Evolutionary conservation across 2,888 invertebrate genomes (phyloP), one percentile per base, ranked within the genome.

Genomic region (Fabriciana adippe): DNA sequence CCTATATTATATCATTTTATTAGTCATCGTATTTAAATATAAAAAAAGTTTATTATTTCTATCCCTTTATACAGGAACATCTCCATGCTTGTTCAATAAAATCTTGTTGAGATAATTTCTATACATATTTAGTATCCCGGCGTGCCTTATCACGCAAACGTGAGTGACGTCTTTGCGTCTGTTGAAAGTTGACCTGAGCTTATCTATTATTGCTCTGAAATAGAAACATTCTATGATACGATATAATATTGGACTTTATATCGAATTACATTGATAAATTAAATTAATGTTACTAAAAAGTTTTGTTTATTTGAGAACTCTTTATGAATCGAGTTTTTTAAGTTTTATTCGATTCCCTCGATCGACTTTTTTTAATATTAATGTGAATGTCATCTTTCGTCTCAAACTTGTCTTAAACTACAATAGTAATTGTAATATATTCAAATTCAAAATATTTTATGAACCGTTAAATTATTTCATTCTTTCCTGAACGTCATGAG

Each of bases 81-180:
- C 1, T 15, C 45, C 18, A 21, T 4, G 15, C 11, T n/a, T 11
- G 26, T n/a, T 26, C n/a, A 18, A n/a, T 47, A 14, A 56, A 18
- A 56, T 56, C 45, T 15, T 18, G 3, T 35, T 51, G n/a, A 15
- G 50, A 16, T 60, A 14, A 50, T 48, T 31, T 15, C 26, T 60
- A 67, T 66, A 74, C 70, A 69, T 72, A 70, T 72, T 70, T 57
- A 69, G 72, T 64, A 66, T 66, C 65, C 67, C 66, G 65, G 63
- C 69, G 67, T 73, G 72, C 59, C 64, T 70, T 73, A 73, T 73
- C 73, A 48, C 14, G 14, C 11, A 13, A 41, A 65, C 70, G 65
- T 70, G 70, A 53, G 61, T 69, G 64, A 60, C 56, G 64, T 67
- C 56, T 57, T 61, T 54, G 4, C 59, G 59, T 66, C 65, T 66